Evolutionary conservation across 2,888 invertebrate species (phyloP), one percentile per base, ranked within the genome.

Genomic region (Desoria tigrina): DNA sequence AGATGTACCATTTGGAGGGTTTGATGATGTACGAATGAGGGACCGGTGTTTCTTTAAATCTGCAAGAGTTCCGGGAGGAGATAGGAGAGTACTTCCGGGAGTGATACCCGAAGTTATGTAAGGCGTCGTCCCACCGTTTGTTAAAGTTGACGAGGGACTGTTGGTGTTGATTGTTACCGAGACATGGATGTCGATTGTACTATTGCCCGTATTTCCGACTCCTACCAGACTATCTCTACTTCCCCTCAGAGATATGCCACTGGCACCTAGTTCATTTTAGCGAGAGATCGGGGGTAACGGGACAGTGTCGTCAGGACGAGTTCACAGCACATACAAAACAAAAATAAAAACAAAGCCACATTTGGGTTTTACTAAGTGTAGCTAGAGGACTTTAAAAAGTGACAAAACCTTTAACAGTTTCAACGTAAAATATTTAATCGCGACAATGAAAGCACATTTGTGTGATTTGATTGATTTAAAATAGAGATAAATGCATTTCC

Each of bases 21-120:
- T 70, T 55, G 68, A 74, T 67, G 61, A 72, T 69, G 59, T 68
- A 45, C 68, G 56, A 39, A 61, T 68, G 24, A 76, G 90, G 71
- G 92, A 87, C 72, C 95, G 85, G 79, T 94, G 93, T 81, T 94
- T 94, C 83, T 96, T 96, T 80, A 95, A 84, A 81, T 95, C 94
- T 61, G 94, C 90, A 77, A 96, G 84, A 58, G 94, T 94, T 77
- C 89, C 87, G 77, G 77, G 76, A 39, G 73, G 71, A 23, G 76
- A 69, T 62, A 69, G 72, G 42, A 63, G 55, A n/a, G 69, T 54
- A 58, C 60, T 65, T 61, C 59, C 70, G 59, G 66, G 51, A 61
- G 65, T 56, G 42, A 58, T 45, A 45, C 58, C 58, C 4, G 24
- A 24, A 6, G 26, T 7, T 4, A 21, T 51, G 23, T 51, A 21